A percentile compares a stretch with the other conserved stretches of the same genome.
Conservation (phyloP, 2,113 vertebrate species). For the Dipodomys stephensi region DNA sequence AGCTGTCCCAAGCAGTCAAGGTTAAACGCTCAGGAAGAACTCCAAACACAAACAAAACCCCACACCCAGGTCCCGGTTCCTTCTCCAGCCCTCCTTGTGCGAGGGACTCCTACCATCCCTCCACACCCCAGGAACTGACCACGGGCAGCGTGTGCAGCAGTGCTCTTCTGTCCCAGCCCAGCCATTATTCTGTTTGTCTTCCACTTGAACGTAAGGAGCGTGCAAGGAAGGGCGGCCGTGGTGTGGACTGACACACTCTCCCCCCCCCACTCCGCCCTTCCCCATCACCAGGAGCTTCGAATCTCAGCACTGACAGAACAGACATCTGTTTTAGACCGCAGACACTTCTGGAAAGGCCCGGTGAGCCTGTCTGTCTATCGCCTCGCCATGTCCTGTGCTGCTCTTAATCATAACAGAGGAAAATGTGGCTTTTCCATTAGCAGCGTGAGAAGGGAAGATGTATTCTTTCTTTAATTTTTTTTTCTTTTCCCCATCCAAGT, state of each 20-base stretch:
- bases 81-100: slow-evolving; percentile 53
- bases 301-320: background rate
- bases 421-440: slow-evolving; percentile 26
- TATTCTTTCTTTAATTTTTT: background rate
- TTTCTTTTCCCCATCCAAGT: background rate
- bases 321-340: background rate
- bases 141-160: slow-evolving; percentile 74
- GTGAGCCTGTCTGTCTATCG: background rate
- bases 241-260: background rate
- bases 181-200: slow-evolving; percentile 69
- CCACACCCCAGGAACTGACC: slow-evolving; percentile 57
- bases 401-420: background rate
- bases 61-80: slow-evolving; percentile 68
- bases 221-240: background rate
- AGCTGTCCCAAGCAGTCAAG: background rate
- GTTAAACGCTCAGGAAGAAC: background rate
- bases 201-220: slow-evolving; percentile 48
- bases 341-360: background rate
- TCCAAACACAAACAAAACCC: background rate
- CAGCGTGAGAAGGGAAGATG: slow-evolving; percentile 34
- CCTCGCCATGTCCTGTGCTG: background rate
- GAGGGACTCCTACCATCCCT: slow-evolving; percentile 66
- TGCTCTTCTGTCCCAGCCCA: slow-evolving; percentile 71
- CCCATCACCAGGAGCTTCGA: background rate
- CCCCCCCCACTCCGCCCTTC: no score